Base-by-base conservation (phyloP, 2,797 vertebrate species). In the Neopelma chrysocephalum region DNA sequence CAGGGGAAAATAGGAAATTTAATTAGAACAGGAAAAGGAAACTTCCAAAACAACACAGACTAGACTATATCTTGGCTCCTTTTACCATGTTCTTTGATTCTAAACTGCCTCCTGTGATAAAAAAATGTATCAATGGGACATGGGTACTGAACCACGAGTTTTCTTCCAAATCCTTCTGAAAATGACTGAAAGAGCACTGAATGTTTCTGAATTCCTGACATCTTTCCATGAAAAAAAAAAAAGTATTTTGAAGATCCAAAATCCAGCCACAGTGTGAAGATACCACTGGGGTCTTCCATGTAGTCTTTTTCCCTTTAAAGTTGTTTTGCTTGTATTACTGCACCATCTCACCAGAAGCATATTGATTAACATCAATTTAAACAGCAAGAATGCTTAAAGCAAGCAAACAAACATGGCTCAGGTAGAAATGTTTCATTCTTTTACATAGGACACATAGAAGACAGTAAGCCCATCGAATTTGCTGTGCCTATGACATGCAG, bases 101-200 rank as follows among this genome's bases (percentile, higher is more conserved):
- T 27, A 91, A 64, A 79, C 22, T 65, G 12, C 40, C 26, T 62
- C 3, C 3, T 68, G 19, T 83, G 25, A 68, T 43, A 3, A 58
- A 92, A 36, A 25, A 69, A 40, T 1, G 15, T 22, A n/a, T 14
- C 32, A 82, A 20, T n/a, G 12, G 20, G 25, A 85, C 61, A 51
- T 82, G 20, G 22, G 25, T 82, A 79, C 29, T 27, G 66, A 92
- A 71, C 12, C n/a, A 43, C 53, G 15, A 78, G 11, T 60, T 53
- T 79, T 87, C 64, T 87, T 87, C 21, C 53, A 92, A 60, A 43
- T 75, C 16, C 85, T 93, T 87, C 54, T 69, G 65, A 82, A 92
- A 85, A 70, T 50, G 15, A 91, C 62, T 40, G 60, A 73, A 94
- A 70, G 5, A 51, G 20, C 15, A 77, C 48, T 40, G 15, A 73